Conservation (phyloP, 1,140 invertebrate species). For the Prorops nasuta region DNA sequence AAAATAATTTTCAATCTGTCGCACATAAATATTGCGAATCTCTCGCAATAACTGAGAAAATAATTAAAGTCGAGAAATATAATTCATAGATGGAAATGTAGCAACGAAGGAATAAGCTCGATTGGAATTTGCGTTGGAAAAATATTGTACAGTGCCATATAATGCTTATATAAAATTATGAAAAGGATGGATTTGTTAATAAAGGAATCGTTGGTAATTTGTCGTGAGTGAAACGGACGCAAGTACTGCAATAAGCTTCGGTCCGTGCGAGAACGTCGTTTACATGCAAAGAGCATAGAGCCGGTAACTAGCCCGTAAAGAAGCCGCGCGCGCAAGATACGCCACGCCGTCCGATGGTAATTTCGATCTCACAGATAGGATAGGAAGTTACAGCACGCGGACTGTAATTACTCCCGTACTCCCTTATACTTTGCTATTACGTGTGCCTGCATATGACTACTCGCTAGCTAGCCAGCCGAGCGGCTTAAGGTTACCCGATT, state of each 20-base stretch:
- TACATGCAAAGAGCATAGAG: conserved; percentile 34
- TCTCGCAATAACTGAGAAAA: no score
- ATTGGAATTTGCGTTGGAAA: no score
- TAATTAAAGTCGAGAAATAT: no score
- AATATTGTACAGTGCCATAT: no score
- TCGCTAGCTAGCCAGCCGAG: conserved; percentile 22
- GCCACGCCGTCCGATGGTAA: conserved; percentile 34
- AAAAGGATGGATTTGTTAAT: not conserved
- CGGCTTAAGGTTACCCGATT: conserved; percentile 15
- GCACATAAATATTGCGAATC: no score
- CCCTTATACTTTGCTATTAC: conserved; percentile 29
- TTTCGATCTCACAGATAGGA: conserved; percentile 40
- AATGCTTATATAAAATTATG: no score
- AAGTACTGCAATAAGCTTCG: conserved; percentile 29
- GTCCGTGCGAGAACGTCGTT: conserved; percentile 35
- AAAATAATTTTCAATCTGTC: no score
- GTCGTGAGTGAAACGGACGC: conserved; percentile 24
- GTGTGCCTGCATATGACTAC: conserved; percentile 18
- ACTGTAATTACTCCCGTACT: conserved; percentile 33
- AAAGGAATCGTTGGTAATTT: conserved; percentile 18
- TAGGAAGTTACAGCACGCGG: conserved; percentile 32
- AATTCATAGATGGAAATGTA: no score
- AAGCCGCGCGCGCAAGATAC: conserved; percentile 35
- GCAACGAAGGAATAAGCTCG: no score
- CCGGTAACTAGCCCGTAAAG: conserved; percentile 37